A percentile compares a stretch with the other conserved stretches of the same genome.
Conservation (phyloP, 1,140 invertebrate genomes). For the Sesamia nonagrioides region DNA sequence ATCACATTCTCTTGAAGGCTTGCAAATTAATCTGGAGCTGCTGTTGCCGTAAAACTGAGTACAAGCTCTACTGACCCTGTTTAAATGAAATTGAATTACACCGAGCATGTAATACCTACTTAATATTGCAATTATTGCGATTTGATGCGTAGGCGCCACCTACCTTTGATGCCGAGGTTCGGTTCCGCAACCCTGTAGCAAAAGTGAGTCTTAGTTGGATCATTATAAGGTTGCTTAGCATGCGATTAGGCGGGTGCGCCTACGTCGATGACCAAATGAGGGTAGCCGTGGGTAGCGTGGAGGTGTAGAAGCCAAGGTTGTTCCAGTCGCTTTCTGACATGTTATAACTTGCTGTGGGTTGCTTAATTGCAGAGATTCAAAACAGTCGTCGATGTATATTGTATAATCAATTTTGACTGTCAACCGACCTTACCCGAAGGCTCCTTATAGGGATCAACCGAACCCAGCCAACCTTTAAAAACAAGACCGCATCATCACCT, state of each 20-base stretch:
- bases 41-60: constrained; percentile 2
- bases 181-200: constrained; percentile 80
- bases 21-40: constrained; percentile 5
- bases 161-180: constrained; percentile 66
- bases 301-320: constrained; percentile 85
- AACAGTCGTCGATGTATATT: constrained; percentile 67
- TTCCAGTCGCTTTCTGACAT: constrained; percentile 78
- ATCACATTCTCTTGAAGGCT: not conserved
- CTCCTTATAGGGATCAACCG: constrained; percentile 27
- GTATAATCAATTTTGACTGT: constrained; percentile 60
- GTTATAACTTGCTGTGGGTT: constrained; percentile 77
- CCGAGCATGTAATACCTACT: constrained; percentile 34
- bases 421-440: constrained; percentile 54
- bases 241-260: constrained; percentile 79
- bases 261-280: constrained; percentile 85
- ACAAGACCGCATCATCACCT: no score
- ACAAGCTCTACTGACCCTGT: constrained; percentile 41
- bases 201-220: constrained; percentile 79
- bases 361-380: constrained; percentile 81
- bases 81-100: constrained; percentile 58
- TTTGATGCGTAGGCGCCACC: constrained; percentile 73
- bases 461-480: no score
- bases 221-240: constrained; percentile 83
- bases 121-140: constrained; percentile 73
- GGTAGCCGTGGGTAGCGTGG: constrained; percentile 83